Evolutionary conservation across 2,888 invertebrate species (phyloP), one percentile per base, ranked within the genome.

Genomic region (Monochamus alternatus): DNA sequence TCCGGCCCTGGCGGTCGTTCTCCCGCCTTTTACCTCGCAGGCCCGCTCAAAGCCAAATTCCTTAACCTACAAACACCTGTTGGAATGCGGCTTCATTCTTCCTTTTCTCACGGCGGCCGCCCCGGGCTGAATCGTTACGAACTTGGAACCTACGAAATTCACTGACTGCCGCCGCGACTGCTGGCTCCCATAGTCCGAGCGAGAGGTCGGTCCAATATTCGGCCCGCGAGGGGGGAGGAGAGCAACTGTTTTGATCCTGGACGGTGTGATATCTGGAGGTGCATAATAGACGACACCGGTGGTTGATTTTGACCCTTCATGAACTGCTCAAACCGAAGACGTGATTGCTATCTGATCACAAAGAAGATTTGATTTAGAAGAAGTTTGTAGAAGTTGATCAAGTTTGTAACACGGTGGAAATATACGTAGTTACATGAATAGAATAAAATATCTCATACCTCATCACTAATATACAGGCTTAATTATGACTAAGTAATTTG

Each of bases 21-120:
- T 80, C 80, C 75, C 80, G 80, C 76, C 77, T 80, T 82, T 77
- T 81, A 80, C 81, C 81, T 81, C 81, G 79, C 84, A 82, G 84
- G 85, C 83, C 79, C 75, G 78, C 82, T 82, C 81, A 83, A 83
- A 87, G 86, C 86, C 86, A 87, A 88, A 88, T 88, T 88, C 88
- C 87, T 87, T 87, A 88, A 88, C 88, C 87, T 86, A 88, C 87
- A 88, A 88, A 88, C 88, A 88, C 87, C 87, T 88, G 88, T 87
- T 86, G 87, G 88, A 88, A 87, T 88, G 88, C 86, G 87, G 87
- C 85, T 87, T 85, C 86, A 78, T 85, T 87, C 87, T 87, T 87
- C 86, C 84, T 85, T 86, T 87, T 86, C 87, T 87, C 86, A 83
- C 81, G 84, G 83, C 81, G 73, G 78, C 72, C 73, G 80, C 86